Evolutionary conservation across 1,140 invertebrate genomes (phyloP), one percentile per base, ranked within the genome.

Genomic region (Bradysia coprophila): DNA sequence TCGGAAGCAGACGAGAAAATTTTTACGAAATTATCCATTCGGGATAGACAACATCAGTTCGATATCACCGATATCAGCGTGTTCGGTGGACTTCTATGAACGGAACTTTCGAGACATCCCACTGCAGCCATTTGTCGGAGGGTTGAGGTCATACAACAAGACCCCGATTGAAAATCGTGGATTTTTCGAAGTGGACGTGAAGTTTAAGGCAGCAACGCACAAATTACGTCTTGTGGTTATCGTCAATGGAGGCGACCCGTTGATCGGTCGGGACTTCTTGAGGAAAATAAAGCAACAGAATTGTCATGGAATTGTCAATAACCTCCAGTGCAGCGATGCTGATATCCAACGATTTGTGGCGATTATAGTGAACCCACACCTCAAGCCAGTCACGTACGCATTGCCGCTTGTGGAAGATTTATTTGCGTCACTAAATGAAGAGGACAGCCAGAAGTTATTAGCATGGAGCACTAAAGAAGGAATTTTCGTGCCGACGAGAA

Each of bases 381-480:
- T 56, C 16, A 43, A 47, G 37, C 40, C 44, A 13, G 43, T 46
- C 19, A 47, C 39, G 13, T 54, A 54, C 38, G 51, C 50, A 1
- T 40, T 53, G 6, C 54, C 52, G 8, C 48, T 47, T 4, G 54
- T 55, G 11, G 55, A 55, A 19, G 55, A 57, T 15, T 43, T 57
- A 11, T 57, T 55, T 45, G 44, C 52, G 10, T 21, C 42, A 0
- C 42, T 55, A 18, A 48, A 50, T 36, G 50, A n/a, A n/a, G 53
- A 13, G 50, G 53, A 11, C 41, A 53, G 31, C 21, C 51, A 51
- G 11, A 34, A 42, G 10, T 49, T 38, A 39, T 52, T 50, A 2
- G 48, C 51, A 1, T 54, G 52, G 21, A 46, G 46, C 16, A 59
- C 55, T 1, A 52, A 59, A 41, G 42, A 52, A 4, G 56, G 50